Evolutionary conservation across 2,797 vertebrate species (phyloP).

Genomic region (Falco rusticolus): DNA sequence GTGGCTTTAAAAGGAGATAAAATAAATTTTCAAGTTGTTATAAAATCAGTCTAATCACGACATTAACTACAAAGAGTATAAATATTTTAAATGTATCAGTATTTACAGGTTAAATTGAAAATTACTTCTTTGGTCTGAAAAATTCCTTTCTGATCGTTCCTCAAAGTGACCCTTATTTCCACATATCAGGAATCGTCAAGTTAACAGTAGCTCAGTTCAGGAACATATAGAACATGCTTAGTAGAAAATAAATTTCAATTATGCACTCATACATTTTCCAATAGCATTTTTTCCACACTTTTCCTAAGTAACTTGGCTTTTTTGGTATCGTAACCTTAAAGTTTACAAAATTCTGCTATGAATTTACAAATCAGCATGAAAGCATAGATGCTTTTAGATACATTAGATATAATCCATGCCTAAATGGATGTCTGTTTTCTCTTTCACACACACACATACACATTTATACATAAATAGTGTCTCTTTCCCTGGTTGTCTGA

Average conservation of each 20-base stretch:
- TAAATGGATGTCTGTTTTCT: neutral
- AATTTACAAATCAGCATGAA: neutral
- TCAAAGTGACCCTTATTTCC: neutral
- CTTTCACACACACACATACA: neutral
- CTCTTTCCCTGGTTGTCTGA: neutral
- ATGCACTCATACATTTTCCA: neutral
- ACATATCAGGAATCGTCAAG: neutral
- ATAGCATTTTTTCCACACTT: neutral
- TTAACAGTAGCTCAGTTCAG: neutral
- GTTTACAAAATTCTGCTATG: neutral
- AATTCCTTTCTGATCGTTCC: neutral
- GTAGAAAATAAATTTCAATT: neutral
- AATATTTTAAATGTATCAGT: neutral
- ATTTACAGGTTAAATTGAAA: neutral
- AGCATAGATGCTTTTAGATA: neutral
- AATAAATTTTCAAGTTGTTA: neutral
- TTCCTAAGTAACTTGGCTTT: neutral
- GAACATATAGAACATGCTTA: neutral
- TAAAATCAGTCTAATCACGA: neutral
- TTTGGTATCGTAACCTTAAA: neutral
- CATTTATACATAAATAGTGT: neutral
- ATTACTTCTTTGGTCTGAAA: neutral
- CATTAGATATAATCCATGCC: neutral
- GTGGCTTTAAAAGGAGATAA: neutral
- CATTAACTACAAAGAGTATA: neutral